A percentile compares a stretch with the other conserved stretches of the same genome.
These are phyloP conservation scores for Acropora yongei DNA, from an alignment of 64 coral and sea anemone genomes.

Conservation along the genomic window DNA sequence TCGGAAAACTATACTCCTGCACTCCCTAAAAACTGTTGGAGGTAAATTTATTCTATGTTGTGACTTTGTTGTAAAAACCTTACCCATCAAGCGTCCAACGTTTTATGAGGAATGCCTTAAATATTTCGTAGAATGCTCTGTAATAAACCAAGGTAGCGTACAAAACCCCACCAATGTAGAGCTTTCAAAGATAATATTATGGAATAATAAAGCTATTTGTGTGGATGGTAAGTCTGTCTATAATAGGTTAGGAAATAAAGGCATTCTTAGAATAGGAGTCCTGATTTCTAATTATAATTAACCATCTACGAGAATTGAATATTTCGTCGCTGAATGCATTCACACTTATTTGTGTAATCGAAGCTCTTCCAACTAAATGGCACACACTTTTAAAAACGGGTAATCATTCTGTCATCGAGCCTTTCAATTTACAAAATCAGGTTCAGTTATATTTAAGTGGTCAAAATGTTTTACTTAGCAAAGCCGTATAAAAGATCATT, in stretches of 20 bases:
- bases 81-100: constrained; percentile 15
- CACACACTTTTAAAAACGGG: not conserved
- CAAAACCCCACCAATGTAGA: not conserved
- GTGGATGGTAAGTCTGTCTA: not conserved
- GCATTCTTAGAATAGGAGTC: no score
- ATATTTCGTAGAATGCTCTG: not conserved
- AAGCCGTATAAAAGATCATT: not conserved
- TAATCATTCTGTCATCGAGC: not conserved
- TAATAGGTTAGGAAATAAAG: not conserved
- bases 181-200: not conserved
- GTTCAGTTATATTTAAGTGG: not conserved
- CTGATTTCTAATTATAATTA: not conserved
- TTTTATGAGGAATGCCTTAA: constrained; percentile 38
- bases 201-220: constrained; percentile 1
- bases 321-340: not conserved
- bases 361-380: not conserved
- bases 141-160: not conserved
- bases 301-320: not conserved
- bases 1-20: constrained; percentile 6
- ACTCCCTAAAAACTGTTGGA: constrained; percentile 24
- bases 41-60: constrained; percentile 17
- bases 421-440: not conserved
- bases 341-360: not conserved
- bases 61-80: constrained; percentile 1
- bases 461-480: constrained; percentile 1